Percentiles rank a stretch among this genome's conserved stretches.
Evolutionary conservation across 2,797 vertebrate genomes (phyloP).

Genomic region (Danio jaintianensis): DNA sequence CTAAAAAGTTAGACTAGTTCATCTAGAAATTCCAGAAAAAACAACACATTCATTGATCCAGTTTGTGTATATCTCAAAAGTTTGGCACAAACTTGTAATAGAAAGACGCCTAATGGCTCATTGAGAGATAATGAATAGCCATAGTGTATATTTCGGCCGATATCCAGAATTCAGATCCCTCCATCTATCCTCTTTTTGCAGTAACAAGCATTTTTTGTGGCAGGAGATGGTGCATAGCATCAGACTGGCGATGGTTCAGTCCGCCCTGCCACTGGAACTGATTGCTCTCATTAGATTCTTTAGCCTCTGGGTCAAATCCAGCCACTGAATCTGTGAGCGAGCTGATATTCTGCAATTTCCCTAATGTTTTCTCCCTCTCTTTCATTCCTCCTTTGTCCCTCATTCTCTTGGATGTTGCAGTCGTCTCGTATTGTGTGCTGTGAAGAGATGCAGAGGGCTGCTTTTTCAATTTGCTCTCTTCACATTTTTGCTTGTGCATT

Average conservation of each 20-base stretch:
- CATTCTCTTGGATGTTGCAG: slow-evolving; percentile 51
- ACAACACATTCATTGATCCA: too few species aligned
- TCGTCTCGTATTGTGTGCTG: slow-evolving; percentile 65
- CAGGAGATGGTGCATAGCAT: slow-evolving; percentile 60
- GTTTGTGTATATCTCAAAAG: too few species aligned
- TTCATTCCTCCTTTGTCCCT: slow-evolving; percentile 50
- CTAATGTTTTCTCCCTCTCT: slow-evolving; percentile 26
- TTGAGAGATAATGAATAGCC: slow-evolving; percentile 23
- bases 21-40: too few species aligned
- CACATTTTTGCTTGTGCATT: background rate
- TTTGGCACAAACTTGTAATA: too few species aligned
- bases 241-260: slow-evolving; percentile 61
- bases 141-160: background rate
- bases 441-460: slow-evolving; percentile 14
- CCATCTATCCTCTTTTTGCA: slow-evolving; percentile 11
- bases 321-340: slow-evolving; percentile 55
- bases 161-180: background rate
- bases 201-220: slow-evolving; percentile 64
- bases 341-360: slow-evolving; percentile 44
- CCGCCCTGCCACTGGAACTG: slow-evolving; percentile 60
- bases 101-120: background rate
- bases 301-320: slow-evolving; percentile 65
- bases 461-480: slow-evolving; percentile 12
- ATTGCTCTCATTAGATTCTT: slow-evolving; percentile 72
- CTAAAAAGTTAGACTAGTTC: too few species aligned